Evolutionary conservation across 1,140 invertebrate species (phyloP).

Genomic region (Rhagoletis pomonella): DNA sequence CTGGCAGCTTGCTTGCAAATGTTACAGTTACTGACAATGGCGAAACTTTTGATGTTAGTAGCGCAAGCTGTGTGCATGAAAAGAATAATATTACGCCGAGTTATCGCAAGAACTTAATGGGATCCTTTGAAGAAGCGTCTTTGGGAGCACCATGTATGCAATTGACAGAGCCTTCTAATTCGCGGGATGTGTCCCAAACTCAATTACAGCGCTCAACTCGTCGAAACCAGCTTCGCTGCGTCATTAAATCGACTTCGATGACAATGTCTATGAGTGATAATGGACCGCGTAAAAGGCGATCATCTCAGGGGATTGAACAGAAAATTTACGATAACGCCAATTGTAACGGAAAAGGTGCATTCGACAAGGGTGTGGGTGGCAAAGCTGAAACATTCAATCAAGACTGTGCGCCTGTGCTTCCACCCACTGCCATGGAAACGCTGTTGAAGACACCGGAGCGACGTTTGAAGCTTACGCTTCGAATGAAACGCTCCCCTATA

Average conservation of each 20-base stretch:
- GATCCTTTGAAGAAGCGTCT: slow-evolving; percentile 63
- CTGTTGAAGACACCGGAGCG: slow-evolving; percentile 76
- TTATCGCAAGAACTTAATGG: slow-evolving; percentile 71
- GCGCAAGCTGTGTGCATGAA: slow-evolving; percentile 55
- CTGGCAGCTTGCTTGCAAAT: not conserved
- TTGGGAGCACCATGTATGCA: not conserved
- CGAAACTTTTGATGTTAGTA: slow-evolving; percentile 32
- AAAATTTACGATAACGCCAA: not conserved
- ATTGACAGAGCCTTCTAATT: not conserved
- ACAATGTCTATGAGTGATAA: not conserved
- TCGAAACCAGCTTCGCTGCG: not conserved
- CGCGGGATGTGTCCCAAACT: not conserved
- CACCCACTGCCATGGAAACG: slow-evolving; percentile 62
- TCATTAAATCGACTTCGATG: not conserved
- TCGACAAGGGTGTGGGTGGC: not conserved
- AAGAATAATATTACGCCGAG: slow-evolving; percentile 60
- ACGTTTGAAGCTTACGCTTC: slow-evolving; percentile 85
- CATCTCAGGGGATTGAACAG: not conserved
- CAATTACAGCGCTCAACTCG: slow-evolving; percentile 47
- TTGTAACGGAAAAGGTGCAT: not conserved
- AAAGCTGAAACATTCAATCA: not conserved
- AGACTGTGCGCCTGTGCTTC: slow-evolving; percentile 46
- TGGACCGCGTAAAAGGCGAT: not conserved
- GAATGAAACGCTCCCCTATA: slow-evolving; percentile 90
- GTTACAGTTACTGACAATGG: not conserved